A percentile compares a stretch with the other conserved stretches of the same genome.
Conservation (phyloP, 2,113 vertebrate genomes). For the Melanocharis versteri region DNA sequence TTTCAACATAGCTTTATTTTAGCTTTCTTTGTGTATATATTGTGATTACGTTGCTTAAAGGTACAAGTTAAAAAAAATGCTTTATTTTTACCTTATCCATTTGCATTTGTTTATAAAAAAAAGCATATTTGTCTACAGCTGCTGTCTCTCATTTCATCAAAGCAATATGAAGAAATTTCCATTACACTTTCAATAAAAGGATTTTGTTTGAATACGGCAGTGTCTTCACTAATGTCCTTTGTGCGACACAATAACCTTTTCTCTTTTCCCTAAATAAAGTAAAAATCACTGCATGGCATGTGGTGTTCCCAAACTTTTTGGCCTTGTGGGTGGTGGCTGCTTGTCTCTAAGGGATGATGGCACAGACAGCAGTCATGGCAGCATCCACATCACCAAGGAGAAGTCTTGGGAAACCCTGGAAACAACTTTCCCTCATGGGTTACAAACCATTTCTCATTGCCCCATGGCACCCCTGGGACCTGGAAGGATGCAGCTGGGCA, state of each 20-base stretch:
- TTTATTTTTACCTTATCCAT: conserved; percentile 77
- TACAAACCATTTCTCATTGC: not conserved
- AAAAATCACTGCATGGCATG: not conserved
- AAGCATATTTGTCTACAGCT: conserved; percentile 77
- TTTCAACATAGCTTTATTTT: conserved; percentile 83
- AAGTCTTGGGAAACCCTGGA: not conserved
- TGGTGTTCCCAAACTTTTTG: not conserved
- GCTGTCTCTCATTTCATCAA: conserved; percentile 86
- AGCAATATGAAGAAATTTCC: conserved; percentile 90
- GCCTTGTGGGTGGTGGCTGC: not conserved
- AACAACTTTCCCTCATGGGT: not conserved
- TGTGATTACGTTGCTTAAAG: conserved; percentile 79
- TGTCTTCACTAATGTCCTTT: not conserved
- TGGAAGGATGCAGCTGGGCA: not conserved
- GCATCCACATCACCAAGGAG: not conserved
- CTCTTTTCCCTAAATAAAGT: not conserved
- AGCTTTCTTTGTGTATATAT: conserved; percentile 87
- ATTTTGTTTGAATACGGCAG: conserved; percentile 7
- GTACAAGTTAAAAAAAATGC: conserved; percentile 76
- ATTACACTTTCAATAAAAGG: conserved; percentile 87
- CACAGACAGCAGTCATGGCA: not conserved
- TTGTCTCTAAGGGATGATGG: not conserved
- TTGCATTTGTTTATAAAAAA: conserved; percentile 77
- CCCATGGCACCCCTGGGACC: not conserved
- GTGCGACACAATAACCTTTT: not conserved